Evolutionary conservation across 2,888 invertebrate species (phyloP), one percentile per base, ranked within the genome.

Genomic region (Brenthis ino): DNA sequence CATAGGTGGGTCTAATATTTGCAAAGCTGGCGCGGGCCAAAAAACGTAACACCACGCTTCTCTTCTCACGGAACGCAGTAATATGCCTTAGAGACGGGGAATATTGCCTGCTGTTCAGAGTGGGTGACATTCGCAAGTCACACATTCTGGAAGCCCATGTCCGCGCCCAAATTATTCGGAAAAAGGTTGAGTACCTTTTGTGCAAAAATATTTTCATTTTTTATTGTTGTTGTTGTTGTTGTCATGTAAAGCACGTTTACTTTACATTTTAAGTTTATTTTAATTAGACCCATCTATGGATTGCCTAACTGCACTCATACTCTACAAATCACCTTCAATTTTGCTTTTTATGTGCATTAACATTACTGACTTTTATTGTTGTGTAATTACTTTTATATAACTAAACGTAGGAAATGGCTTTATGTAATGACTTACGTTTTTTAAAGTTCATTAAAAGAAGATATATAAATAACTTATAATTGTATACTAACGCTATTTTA

Each of bases 71-170:
- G 79, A 96, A 97, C 85, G 98, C 99, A 58, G 97, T 98, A 74
- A 96, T 99, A 77, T 98, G 98, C 85, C 96, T 98, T 84, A 94
- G 99, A 77, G 98, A 99, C 86, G 98, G 98, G 4, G 95, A 97
- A 80, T 95, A 97, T 76, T 98, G 97, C 84, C 94, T 99, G 74
- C 96, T 99, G 95, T 98, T 99, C 90, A 95, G 99, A 56, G 98
- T 99, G 55, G 99, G 98, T 64, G 99, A 99, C 88, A 98, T 99
- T 96, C 94, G 99, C 77, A 97, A 97, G 90, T 98, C 98, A 73
- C 99, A 99, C 92, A 98, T 99, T 80, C 97, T 99, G 78, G 99
- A 99, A 90, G 99, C 99, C 69, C 98, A 99, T 88, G 96, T 99
- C 55, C 94, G 98, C 76, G 98, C 98, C 28, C 97, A 99, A 88